A percentile compares a stretch with the other conserved stretches of the same genome.
Evolutionary conservation across 2,113 vertebrate species (phyloP).

Genomic region (Hippocampus zosterae): DNA sequence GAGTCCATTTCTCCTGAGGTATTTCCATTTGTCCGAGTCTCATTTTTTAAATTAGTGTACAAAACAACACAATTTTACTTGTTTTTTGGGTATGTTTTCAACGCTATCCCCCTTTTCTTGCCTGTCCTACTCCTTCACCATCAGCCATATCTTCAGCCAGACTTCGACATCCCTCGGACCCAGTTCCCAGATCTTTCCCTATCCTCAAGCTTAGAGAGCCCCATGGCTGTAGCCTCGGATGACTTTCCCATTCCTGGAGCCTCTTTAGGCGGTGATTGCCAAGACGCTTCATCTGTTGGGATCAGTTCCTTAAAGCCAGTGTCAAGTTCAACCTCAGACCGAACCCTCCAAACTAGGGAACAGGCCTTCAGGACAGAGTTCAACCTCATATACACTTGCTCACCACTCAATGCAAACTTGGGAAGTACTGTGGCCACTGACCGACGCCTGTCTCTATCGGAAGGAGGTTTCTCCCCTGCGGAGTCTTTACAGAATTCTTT

Average conservation of each 20-base stretch:
- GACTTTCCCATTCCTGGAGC: slow-evolving; percentile 74
- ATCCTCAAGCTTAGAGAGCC: slow-evolving; percentile 78
- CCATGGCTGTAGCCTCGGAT: slow-evolving; percentile 70
- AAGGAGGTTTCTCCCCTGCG: slow-evolving; percentile 83
- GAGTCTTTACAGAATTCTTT: slow-evolving; percentile 83
- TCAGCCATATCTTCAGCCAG: slow-evolving; percentile 84
- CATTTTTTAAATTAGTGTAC: background rate
- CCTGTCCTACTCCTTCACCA: slow-evolving; percentile 13
- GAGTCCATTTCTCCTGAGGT: slow-evolving; percentile 96
- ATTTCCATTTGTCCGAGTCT: slow-evolving; percentile 26
- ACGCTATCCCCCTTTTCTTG: background rate
- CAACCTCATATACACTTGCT: slow-evolving; percentile 98
- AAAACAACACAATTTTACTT: background rate
- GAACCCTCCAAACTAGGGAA: slow-evolving; percentile 78
- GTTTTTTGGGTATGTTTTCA: background rate
- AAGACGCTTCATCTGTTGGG: slow-evolving; percentile 43
- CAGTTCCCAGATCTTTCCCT: slow-evolving; percentile 78
- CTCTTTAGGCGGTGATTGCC: slow-evolving; percentile 66
- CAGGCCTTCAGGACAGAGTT: slow-evolving; percentile 98
- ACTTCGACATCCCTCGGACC: slow-evolving; percentile 76
- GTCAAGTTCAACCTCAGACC: slow-evolving; percentile 64
- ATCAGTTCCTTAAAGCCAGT: slow-evolving; percentile 49
- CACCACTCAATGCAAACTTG: slow-evolving; percentile 91
- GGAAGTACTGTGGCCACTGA: slow-evolving; percentile 75
- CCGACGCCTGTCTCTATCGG: slow-evolving; percentile 79